Evolutionary conservation across 2,888 invertebrate species (phyloP), one percentile per base, ranked within the genome.

Genomic region (Neuroscelio doddi): DNA sequence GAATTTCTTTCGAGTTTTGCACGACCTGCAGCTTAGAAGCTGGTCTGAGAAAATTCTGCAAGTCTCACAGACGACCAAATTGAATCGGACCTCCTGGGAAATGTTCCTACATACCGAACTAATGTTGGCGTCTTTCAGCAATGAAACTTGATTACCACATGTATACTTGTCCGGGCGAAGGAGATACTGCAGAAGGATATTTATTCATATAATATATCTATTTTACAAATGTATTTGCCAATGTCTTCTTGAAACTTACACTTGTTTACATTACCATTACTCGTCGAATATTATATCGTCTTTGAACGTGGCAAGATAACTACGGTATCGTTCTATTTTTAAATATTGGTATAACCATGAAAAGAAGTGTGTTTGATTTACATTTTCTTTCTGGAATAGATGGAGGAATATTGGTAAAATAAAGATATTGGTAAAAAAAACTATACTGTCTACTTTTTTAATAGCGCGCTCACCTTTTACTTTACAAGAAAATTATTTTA

Each of bases 31-130:
- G 46, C 56, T 59, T 39, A 55, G 49, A 30, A 52, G 58, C 46
- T 51, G 47, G 49, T 12, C 34, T 14, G 46, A 47, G 46, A 68
- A 78, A 79, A 78, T 76, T 77, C 77, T 64, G 67, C 55, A 70
- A 66, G 47, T 56, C 65, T 76, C 70, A 73, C 72, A 70, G 72
- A 71, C 71, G 77, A 64, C 72, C 75, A 77, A 80, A 79, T 80
- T 80, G 80, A 80, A 80, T 80, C 72, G 72, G 56, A 64, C 65
- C 80, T 70, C 80, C 63, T 67, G 78, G 80, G 80, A 80, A 80
- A 80, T 79, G 79, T 75, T 70, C 70, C 66, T 52, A 71, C 71
- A 67, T 71, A 71, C 51, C 69, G 51, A 58, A 44, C 62, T 34
- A 32, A 57, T 36, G 39, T 42, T 52, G 7, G 14, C 47, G 42